Evolutionary conservation across 2,888 invertebrate species (phyloP).

Genomic region (Drosophila multiciliata): DNA sequence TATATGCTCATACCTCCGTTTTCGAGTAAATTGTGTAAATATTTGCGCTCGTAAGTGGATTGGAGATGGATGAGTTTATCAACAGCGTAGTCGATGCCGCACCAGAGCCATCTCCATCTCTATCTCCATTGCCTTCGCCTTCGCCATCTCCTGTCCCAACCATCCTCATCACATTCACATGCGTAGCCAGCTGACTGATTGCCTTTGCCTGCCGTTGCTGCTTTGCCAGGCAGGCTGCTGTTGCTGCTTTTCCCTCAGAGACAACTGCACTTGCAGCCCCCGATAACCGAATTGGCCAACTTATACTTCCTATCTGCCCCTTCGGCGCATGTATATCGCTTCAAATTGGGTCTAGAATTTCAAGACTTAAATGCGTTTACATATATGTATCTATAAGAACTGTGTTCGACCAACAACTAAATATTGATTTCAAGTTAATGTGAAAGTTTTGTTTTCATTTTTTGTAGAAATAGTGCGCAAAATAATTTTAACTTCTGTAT

Average conservation of each 20-base stretch:
- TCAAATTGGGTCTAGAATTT: conserved; percentile 1
- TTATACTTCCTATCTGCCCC: not conserved
- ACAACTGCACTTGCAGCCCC: conserved; percentile 26
- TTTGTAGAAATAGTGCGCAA: not conserved
- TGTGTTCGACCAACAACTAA: not conserved
- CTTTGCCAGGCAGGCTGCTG: conserved; percentile 45
- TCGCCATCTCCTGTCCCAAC: conserved; percentile 2
- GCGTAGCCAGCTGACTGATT: conserved; percentile 69
- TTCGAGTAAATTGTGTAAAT: conserved; percentile 82
- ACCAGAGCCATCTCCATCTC: conserved; percentile 57
- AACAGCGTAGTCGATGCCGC: conserved; percentile 68
- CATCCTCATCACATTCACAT: conserved; percentile 52
- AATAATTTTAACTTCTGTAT: not conserved
- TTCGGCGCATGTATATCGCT: not conserved
- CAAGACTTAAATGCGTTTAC: not conserved
- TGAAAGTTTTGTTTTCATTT: not conserved
- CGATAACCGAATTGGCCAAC: conserved; percentile 20
- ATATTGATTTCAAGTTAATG: not conserved
- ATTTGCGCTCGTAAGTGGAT: conserved; percentile 84
- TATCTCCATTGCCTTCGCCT: not conserved
- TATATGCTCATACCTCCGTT: conserved; percentile 82
- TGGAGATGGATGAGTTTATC: conserved; percentile 84
- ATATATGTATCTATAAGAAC: not conserved
- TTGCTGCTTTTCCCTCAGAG: conserved; percentile 19
- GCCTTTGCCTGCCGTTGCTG: conserved; percentile 57